Evolutionary conservation across 2,888 invertebrate genomes (phyloP).

Genomic region (Trypoxylon attenuatum): DNA sequence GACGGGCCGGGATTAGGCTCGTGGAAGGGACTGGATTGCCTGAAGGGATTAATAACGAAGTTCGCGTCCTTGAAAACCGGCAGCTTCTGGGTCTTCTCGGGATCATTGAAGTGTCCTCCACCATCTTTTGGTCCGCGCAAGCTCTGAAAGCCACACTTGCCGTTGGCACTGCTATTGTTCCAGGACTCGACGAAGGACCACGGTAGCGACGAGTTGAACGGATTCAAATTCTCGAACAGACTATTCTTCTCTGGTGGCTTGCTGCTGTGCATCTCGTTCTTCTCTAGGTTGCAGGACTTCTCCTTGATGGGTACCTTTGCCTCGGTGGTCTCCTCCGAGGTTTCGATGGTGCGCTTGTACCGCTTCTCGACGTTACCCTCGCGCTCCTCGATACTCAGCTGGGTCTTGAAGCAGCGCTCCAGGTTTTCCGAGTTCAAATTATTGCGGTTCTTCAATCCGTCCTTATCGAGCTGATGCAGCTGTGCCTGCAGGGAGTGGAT

Average conservation of each 20-base stretch:
- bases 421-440: constrained; percentile 58
- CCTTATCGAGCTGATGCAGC: constrained; percentile 28
- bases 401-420: constrained; percentile 64
- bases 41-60: constrained; percentile 53
- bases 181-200: constrained; percentile 56
- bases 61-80: constrained; percentile 20
- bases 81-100: constrained; percentile 31
- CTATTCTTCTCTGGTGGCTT: constrained; percentile 38
- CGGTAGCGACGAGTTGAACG: constrained; percentile 47
- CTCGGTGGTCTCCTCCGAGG: constrained; percentile 21
- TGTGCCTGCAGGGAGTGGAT: constrained; percentile 14
- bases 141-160: constrained; percentile 48
- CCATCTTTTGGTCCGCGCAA: constrained; percentile 32
- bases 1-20: constrained; percentile 64
- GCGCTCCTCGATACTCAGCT: constrained; percentile 64
- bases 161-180: constrained; percentile 46
- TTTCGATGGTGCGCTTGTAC: constrained; percentile 63
- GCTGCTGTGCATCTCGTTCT: constrained; percentile 22
- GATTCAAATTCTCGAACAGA: constrained; percentile 43
- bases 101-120: constrained; percentile 37
- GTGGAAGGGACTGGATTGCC: constrained; percentile 56
- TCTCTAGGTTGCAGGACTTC: constrained; percentile 33
- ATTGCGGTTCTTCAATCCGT: constrained; percentile 31
- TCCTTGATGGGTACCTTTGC: constrained; percentile 20
- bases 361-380: constrained; percentile 68